These are phyloP conservation scores for Myiothlypis chrysogaster DNA, from an alignment of 2,797 vertebrate species.

Conservation along the genomic window DNA sequence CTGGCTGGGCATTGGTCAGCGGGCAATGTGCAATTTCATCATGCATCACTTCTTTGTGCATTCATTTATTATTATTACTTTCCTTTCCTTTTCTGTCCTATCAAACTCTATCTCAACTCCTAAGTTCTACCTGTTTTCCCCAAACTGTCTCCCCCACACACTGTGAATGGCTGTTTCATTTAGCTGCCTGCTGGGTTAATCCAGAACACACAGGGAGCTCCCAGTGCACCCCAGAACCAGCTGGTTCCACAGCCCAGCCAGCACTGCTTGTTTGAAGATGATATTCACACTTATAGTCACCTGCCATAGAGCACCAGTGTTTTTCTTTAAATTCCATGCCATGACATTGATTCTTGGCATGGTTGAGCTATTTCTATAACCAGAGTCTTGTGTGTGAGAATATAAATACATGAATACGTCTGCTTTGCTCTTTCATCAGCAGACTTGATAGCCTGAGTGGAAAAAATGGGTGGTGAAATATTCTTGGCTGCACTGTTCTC, in stretches of 20 bases:
- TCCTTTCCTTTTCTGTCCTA: background rate
- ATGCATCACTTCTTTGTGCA: background rate
- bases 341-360: background rate
- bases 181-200: background rate
- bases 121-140: background rate
- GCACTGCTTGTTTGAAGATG: background rate
- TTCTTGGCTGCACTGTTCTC: background rate
- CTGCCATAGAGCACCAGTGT: background rate
- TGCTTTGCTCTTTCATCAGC: background rate
- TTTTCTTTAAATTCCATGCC: background rate
- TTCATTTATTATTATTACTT: background rate
- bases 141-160: fast-evolving
- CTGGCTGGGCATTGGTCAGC: background rate
- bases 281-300: background rate
- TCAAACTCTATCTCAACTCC: background rate
- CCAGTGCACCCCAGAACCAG: background rate
- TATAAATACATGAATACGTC: background rate
- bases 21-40: background rate
- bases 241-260: background rate
- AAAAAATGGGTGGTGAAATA: slow-evolving; percentile 6
- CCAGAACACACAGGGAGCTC: background rate
- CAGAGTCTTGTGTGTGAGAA: background rate
- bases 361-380: background rate
- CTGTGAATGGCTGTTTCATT: background rate
- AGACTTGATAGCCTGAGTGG: background rate